phyloP scores from a whole-genome alignment of 92 coral and sea anemone genomes.

The Micromussa lordhowensis region DNA sequence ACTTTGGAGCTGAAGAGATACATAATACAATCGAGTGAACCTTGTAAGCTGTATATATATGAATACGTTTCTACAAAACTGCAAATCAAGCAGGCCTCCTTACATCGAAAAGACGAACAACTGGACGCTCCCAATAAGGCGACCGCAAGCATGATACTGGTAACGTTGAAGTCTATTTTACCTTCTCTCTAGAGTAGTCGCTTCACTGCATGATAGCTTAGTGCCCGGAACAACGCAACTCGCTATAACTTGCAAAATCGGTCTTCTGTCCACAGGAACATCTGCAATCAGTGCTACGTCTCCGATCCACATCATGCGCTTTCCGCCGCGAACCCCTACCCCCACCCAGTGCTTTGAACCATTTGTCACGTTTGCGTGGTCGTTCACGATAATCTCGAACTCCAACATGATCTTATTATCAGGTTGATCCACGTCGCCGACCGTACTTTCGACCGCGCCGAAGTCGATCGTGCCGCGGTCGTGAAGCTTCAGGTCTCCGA shows the following conservation, averaged over 20 bases:
- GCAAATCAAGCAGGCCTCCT: neutral
- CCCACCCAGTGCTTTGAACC: constrained; percentile 92
- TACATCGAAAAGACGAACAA: neutral
- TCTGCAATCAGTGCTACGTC: constrained; percentile 83
- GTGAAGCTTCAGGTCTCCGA: constrained; percentile 51
- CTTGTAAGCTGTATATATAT: no score
- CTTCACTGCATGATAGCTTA: constrained; percentile 64
- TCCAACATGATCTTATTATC: constrained; percentile 73
- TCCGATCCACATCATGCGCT: constrained; percentile 96
- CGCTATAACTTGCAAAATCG: constrained; percentile 72
- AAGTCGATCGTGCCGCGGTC: constrained; percentile 85
- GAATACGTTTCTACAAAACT: neutral
- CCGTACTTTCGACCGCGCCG: constrained; percentile 65
- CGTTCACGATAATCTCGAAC: constrained; percentile 84
- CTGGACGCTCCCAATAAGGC: no score
- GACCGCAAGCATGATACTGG: no score
- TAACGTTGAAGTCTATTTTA: constrained; percentile 13
- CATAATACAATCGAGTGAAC: no score
- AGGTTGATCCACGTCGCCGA: constrained; percentile 41
- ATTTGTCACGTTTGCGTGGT: constrained; percentile 79
- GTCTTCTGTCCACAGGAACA: constrained; percentile 74
- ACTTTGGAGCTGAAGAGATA: constrained; percentile 69
- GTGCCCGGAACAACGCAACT: constrained; percentile 58
- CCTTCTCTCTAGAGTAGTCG: constrained; percentile 55
- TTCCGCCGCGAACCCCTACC: constrained; percentile 91